phyloP scores from a whole-genome alignment of 2,797 vertebrate species.

The Melanotaenia boesemani region DNA sequence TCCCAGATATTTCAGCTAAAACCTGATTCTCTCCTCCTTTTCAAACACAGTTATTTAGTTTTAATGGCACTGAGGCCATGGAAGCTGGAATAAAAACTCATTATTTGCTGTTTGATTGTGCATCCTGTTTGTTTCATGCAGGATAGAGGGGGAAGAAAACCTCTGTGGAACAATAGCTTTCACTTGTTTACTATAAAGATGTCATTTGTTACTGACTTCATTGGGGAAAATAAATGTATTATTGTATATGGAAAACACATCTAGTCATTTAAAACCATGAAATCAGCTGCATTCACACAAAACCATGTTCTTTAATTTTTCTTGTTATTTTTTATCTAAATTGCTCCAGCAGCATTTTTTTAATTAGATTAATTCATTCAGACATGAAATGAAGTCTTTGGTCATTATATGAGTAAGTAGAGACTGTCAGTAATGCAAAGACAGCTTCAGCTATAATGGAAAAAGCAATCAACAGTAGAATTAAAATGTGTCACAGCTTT shows the following conservation, averaged over 20 bases:
- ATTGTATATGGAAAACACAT: background rate
- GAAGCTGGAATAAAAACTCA: background rate
- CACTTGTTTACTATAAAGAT: too few relatives aligned
- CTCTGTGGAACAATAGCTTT: background rate
- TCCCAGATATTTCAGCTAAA: background rate
- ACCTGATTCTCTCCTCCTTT: background rate
- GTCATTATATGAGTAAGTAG: too few relatives aligned
- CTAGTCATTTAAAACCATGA: too few relatives aligned
- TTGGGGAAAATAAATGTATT: background rate
- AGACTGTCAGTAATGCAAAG: background rate
- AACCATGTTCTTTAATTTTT: background rate
- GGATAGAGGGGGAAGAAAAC: background rate
- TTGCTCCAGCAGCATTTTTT: slow-evolving; percentile 5
- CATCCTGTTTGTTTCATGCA: background rate
- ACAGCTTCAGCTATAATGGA: background rate
- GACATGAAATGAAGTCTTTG: background rate
- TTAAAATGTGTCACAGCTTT: background rate
- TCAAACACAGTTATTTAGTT: background rate
- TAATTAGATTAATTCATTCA: background rate
- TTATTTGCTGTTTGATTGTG: background rate
- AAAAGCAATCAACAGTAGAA: background rate
- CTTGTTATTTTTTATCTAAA: background rate
- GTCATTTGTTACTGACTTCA: background rate
- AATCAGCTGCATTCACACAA: too few relatives aligned
- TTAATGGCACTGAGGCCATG: background rate